A percentile compares a stretch with the other conserved stretches of the same genome.
phyloP scores from a whole-genome alignment of 2,888 invertebrate genomes.

The Tachina grossa region DNA sequence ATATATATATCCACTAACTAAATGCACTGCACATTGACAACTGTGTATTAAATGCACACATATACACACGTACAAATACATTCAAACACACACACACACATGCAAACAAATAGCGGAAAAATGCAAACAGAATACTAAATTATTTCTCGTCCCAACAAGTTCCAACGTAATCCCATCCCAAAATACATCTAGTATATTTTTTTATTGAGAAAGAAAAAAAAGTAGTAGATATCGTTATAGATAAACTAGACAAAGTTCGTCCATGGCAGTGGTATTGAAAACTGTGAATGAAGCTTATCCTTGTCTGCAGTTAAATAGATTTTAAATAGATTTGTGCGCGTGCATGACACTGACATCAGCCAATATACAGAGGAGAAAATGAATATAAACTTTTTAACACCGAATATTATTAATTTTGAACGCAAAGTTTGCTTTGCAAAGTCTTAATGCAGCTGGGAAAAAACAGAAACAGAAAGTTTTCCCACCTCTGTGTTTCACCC shows the following conservation, averaged over 20 bases:
- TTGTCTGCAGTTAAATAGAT: slow-evolving; percentile 68
- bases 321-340: slow-evolving; percentile 71
- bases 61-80: not conserved
- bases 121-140: slow-evolving; percentile 69
- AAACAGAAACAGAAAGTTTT: no score
- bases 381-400: slow-evolving; percentile 55
- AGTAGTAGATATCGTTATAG: slow-evolving; percentile 26
- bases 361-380: slow-evolving; percentile 48
- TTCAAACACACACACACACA: not conserved
- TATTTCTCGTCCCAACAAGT: slow-evolving; percentile 62
- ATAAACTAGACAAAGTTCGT: slow-evolving; percentile 65
- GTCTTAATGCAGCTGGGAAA: no score
- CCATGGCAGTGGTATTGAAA: slow-evolving; percentile 68
- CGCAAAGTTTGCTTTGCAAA: no score
- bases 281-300: slow-evolving; percentile 66
- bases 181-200: not conserved
- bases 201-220: not conserved
- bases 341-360: slow-evolving; percentile 66
- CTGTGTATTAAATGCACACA: not conserved
- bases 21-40: not conserved
- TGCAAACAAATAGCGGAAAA: slow-evolving; percentile 16
- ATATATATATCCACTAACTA: not conserved
- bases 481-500: no score
- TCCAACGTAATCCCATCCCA: slow-evolving; percentile 19
- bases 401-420: no score